Evolutionary conservation across 1,140 invertebrate genomes (phyloP), one percentile per base, ranked within the genome.

Genomic region (Drosophila micromelanica): DNA sequence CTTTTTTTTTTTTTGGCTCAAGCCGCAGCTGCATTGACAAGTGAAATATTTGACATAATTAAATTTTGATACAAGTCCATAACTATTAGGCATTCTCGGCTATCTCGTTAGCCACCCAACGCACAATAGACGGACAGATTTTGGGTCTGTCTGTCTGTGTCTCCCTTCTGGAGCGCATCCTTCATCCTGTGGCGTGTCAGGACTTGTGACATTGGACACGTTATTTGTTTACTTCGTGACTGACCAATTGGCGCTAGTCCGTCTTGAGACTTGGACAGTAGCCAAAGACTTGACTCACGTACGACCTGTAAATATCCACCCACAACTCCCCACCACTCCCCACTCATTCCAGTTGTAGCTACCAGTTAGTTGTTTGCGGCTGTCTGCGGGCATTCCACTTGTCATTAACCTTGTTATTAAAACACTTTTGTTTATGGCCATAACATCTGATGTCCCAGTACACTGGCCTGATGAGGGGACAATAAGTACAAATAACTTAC

Each of bases 341-440:
- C 17, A 3, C 35, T 11, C 35, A 37, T 11, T 17, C 56, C 17
- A 27, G 45, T 12, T 38, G 23, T 7, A 43, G 45, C 17, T 9
- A 40, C 52, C 51, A 54, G 51, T 54, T 54, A 23, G 20, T 23
- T 23, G 15, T 38, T 54, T 54, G 67, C 63, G 61, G 52, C 51
- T 68, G 55, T 54, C 57, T 63, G 52, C 48, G 68, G 43, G 72
- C 82, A 87, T 90, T 87, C 81, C 78, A 87, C 87, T 90, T 90
- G 87, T 90, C 87, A 90, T 90, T 90, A 90, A 90, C 82, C 87
- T 90, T 90, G 89, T 90, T 90, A 90, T 90, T 84, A 87, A 89
- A 90, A 89, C 87, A 90, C 87, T 90, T 91, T 91, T 90, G 79
- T 89, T 87, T 80, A 78, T 91, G 89, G 52, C 89, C 82, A 87